Base-by-base conservation (phyloP, 2,888 invertebrate species). In the Adelognathus sp. region DNA sequence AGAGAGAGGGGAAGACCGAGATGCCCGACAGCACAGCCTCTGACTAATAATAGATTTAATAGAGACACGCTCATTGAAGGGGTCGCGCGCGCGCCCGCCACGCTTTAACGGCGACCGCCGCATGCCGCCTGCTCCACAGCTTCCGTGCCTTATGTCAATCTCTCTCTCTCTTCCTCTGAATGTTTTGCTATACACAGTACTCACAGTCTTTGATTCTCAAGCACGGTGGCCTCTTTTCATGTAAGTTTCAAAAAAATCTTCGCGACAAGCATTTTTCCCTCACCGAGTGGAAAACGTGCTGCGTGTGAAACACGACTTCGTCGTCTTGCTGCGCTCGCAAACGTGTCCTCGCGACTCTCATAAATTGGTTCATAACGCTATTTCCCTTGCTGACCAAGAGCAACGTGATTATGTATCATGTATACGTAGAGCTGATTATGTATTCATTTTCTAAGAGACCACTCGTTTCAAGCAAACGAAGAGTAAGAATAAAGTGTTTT, bases 81-180 rank as follows among this genome's bases (percentile, higher is more conserved):
- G 89, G 86, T 87, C 85, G 84, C 84, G 70, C 85, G 85, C 85
- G 85, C 85, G 85, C 85, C 82, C 69, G 82, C 82, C 82, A 83
- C 82, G 83, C 82, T 79, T 79, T 80, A 81, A 82, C 82, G 81
- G 73, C 81, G 79, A 81, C 83, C 75, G 69, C 78, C 70, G 61
- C 76, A 63, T 69, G 39, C 67, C 58, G 52, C 97, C 90, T 97
- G 96, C 92, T 98, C 87, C 97, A 91, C 97, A 5, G 39, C 58
- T 33, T 46, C 18, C 31, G 24, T 36, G n/a, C 44, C 39, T 58
- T 44, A 60, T 29, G 56, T n/a, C n/a, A 16, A 14, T 16, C 36
- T 29, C 54, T 18, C 54, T 60, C 24, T n/a, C 50, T 46, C 69
- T 6, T n/a, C n/a, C n/a, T n/a, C n/a, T n/a, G n/a, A 54, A 24